phyloP scores from a whole-genome alignment of 2,888 invertebrate species.

The Diplazon laetatorius region DNA sequence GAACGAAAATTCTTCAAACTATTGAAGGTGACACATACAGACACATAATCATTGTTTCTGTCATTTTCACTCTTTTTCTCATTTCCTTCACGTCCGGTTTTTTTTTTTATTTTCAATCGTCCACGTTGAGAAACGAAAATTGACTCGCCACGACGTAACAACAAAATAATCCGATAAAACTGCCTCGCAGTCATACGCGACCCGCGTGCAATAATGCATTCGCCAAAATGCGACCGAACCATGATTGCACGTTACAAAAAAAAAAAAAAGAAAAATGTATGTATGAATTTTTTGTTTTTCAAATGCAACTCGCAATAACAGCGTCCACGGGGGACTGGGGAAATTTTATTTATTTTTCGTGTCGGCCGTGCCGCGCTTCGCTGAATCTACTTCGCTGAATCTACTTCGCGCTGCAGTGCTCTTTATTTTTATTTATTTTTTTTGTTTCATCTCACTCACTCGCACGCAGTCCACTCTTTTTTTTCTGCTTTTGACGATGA shows the following conservation, averaged over 20 bases:
- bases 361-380: background rate
- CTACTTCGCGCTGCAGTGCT: constrained; percentile 12
- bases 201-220: constrained; percentile 40
- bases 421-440: constrained; percentile 6
- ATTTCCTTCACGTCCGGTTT: too few species aligned
- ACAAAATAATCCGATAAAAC: constrained; percentile 43
- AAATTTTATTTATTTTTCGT: constrained; percentile 31
- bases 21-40: constrained; percentile 28
- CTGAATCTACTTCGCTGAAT: background rate
- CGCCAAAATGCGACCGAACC: constrained; percentile 17
- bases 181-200: constrained; percentile 1
- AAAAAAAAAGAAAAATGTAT: background rate
- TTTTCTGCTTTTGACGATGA: constrained; percentile 33
- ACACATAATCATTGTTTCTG: background rate
- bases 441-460: background rate
- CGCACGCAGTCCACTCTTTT: background rate
- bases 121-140: constrained; percentile 43
- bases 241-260: constrained; percentile 17
- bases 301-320: background rate
- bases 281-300: background rate
- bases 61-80: background rate
- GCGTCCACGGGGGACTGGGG: constrained; percentile 2
- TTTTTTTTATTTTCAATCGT: too few species aligned
- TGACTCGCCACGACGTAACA: constrained; percentile 22
- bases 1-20: constrained; percentile 33